Percentiles rank a stretch among this genome's conserved stretches.
phyloP scores from a whole-genome alignment of 2,888 invertebrate species.

The Cosmia trapezina region DNA sequence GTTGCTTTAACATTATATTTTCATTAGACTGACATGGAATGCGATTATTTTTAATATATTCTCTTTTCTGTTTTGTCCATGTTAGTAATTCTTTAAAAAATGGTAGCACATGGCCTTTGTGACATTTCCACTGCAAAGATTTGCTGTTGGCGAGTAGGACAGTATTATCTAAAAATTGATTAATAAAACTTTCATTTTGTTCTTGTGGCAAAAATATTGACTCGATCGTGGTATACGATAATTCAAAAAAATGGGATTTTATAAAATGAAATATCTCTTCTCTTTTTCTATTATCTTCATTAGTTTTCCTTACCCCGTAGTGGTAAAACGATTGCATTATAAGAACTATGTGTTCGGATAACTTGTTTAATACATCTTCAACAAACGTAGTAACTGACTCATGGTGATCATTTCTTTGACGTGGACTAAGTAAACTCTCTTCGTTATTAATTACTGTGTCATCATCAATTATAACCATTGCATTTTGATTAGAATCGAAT shows the following conservation, averaged over 20 bases:
- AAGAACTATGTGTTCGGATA: slow-evolving; percentile 66
- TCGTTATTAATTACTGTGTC: background rate
- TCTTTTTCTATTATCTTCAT: slow-evolving; percentile 2
- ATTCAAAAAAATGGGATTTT: slow-evolving; percentile 68
- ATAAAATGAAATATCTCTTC: slow-evolving; percentile 44
- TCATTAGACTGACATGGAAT: background rate
- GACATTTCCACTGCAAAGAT: slow-evolving; percentile 37
- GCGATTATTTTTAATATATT: slow-evolving; percentile 18
- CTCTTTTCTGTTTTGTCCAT: slow-evolving; percentile 68
- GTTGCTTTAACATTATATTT: slow-evolving; percentile 42
- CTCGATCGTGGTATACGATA: slow-evolving; percentile 67
- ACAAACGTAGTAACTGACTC: slow-evolving; percentile 11
- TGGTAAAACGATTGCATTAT: slow-evolving; percentile 61
- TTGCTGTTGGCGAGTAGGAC: slow-evolving; percentile 57
- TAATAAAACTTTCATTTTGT: slow-evolving; percentile 66
- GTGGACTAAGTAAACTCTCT: background rate
- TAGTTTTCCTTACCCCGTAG: slow-evolving; percentile 3
- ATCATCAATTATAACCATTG: background rate
- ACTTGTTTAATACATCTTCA: slow-evolving; percentile 44
- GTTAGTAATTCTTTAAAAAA: slow-evolving; percentile 69
- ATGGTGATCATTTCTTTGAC: background rate
- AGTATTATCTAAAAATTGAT: slow-evolving; percentile 66
- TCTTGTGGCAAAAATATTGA: slow-evolving; percentile 71
- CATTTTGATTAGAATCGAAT: slow-evolving; percentile 4
- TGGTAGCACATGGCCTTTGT: slow-evolving; percentile 46